Percentiles rank a stretch among this genome's conserved stretches.
Conservation (phyloP, 2,113 vertebrate genomes). For the Cryptomyrus ogoouensis region DNA sequence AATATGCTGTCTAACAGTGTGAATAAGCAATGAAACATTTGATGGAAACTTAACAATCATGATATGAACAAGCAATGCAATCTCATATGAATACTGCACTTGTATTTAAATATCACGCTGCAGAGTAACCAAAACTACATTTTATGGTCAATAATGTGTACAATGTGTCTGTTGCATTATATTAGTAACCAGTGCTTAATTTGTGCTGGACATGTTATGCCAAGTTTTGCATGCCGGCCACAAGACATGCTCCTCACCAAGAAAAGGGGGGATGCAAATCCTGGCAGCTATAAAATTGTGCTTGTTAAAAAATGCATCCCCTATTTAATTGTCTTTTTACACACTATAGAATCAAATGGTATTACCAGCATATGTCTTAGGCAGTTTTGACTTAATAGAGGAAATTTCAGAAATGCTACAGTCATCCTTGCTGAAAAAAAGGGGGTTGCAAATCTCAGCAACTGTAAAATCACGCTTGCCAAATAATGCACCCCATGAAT, state of each 20-base stretch:
- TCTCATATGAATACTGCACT: neutral
- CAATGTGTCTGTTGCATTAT: neutral
- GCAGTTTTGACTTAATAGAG: neutral
- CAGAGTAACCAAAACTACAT: neutral
- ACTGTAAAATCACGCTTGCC: neutral
- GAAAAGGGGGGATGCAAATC: neutral
- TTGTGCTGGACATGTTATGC: neutral
- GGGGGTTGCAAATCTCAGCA: neutral
- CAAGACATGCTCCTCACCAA: neutral
- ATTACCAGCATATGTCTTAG: neutral
- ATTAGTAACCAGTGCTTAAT: neutral
- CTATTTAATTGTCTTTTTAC: neutral
- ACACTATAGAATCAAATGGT: neutral
- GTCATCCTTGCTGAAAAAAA: neutral
- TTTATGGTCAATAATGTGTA: neutral
- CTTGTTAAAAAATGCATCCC: neutral
- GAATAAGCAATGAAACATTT: slow-evolving; percentile 38
- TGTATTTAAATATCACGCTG: neutral
- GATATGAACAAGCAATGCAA: neutral
- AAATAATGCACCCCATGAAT: neutral
- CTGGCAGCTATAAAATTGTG: neutral
- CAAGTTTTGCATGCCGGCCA: neutral
- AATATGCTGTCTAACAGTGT: slow-evolving; percentile 47
- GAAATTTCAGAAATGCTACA: neutral
- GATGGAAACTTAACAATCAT: slow-evolving; percentile 6